Evolutionary conservation across 2,113 vertebrate genomes (phyloP).

Genomic region (Probosciger aterrimus): DNA sequence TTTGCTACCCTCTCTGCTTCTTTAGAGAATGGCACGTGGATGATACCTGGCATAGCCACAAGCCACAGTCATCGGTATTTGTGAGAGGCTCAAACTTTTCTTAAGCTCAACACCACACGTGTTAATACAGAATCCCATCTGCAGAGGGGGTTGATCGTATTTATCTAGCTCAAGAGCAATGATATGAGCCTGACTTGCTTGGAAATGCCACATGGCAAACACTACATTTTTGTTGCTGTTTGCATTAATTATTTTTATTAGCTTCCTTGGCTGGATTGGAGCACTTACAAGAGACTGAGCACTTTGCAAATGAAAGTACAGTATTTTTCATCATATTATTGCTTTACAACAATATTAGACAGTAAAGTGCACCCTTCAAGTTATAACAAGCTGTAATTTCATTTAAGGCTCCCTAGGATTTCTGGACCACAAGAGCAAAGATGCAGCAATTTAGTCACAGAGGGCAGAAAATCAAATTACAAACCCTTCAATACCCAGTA

Average conservation of each 20-base stretch:
- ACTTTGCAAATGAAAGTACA: background rate
- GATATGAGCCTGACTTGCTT: background rate
- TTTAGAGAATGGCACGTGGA: background rate
- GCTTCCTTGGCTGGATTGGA: background rate
- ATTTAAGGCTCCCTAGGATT: background rate
- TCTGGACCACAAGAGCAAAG: background rate
- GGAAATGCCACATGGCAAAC: background rate
- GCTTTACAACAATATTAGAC: background rate
- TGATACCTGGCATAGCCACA: background rate
- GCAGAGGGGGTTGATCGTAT: background rate
- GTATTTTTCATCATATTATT: background rate
- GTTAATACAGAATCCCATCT: background rate
- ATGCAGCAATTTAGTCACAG: background rate
- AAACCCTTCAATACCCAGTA: background rate
- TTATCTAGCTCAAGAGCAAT: background rate
- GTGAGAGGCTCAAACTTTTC: background rate
- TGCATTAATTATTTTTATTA: slow-evolving; percentile 3
- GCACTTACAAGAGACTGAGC: background rate
- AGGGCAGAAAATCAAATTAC: background rate
- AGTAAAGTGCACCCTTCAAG: background rate
- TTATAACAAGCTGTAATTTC: background rate
- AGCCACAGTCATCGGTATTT: background rate
- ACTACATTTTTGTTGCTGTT: background rate
- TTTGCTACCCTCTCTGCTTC: background rate
- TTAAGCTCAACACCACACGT: background rate